These are phyloP conservation scores for Cebus imitator DNA, from an alignment of 2,113 vertebrate genomes.

Conservation along the genomic window DNA sequence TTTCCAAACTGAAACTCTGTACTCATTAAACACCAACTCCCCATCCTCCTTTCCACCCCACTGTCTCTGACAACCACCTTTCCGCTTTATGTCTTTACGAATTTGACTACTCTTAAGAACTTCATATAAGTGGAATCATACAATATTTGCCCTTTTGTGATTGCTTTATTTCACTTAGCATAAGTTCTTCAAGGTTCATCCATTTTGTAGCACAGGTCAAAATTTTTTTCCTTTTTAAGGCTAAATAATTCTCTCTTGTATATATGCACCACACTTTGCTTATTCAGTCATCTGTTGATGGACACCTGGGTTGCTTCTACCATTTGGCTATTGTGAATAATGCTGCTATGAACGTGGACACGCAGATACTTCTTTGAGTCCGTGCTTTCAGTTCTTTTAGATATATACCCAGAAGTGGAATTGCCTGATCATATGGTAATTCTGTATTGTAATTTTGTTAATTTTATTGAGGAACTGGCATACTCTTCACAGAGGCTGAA, in stretches of 20 bases:
- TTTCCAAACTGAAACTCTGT: not conserved
- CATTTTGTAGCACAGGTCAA: not conserved
- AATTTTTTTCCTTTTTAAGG: not conserved
- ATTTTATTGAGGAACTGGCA: not conserved
- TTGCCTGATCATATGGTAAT: not conserved
- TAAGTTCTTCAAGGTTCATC: not conserved
- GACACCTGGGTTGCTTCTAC: not conserved
- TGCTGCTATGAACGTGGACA: not conserved
- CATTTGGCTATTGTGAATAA: not conserved
- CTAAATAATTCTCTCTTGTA: not conserved
- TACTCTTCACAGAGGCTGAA: not conserved
- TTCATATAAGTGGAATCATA: not conserved
- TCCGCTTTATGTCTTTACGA: not conserved
- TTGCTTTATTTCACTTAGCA: not conserved
- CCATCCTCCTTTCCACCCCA: not conserved
- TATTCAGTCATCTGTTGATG: not conserved
- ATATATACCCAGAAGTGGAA: not conserved
- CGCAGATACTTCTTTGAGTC: not conserved
- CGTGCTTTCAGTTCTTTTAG: not conserved
- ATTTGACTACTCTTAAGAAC: not conserved
- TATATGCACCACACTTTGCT: not conserved
- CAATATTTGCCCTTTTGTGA: not conserved
- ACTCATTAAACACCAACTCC: not conserved
- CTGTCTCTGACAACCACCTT: not conserved
- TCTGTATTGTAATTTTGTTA: not conserved